These are phyloP conservation scores for Accipiter cooperii DNA, from an alignment of 2,113 vertebrate genomes.

Conservation along the genomic window DNA sequence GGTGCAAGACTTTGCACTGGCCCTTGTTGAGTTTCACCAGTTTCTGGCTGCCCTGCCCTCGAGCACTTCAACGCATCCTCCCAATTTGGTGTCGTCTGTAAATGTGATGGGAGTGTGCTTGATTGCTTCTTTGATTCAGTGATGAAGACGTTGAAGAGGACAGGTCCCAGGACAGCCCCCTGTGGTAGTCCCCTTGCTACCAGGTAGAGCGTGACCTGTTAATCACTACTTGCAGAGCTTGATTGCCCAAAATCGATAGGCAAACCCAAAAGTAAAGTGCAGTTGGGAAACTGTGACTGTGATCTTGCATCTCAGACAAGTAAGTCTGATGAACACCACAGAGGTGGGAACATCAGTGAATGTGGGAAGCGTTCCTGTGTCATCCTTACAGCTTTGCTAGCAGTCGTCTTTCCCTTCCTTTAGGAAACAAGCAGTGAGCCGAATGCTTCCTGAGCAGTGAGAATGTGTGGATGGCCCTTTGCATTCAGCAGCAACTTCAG, in stretches of 20 bases:
- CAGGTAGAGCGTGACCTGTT: neutral
- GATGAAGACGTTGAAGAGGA: neutral
- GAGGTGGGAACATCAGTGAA: neutral
- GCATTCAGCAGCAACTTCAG: neutral
- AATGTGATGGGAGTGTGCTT: fast-evolving
- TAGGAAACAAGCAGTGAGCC: neutral
- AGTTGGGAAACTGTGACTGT: neutral
- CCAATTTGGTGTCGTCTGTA: neutral
- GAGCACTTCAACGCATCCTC: neutral
- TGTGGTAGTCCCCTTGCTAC: neutral
- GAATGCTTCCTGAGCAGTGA: neutral
- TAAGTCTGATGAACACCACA: neutral
- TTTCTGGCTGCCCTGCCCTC: neutral
- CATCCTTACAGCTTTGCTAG: neutral
- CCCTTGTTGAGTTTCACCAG: neutral
- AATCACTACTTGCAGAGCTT: neutral
- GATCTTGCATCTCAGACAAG: neutral
- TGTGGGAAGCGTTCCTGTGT: neutral
- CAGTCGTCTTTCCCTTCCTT: neutral
- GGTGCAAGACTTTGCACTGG: neutral
- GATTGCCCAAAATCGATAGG: neutral
- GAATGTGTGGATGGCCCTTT: neutral
- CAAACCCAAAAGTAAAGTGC: neutral
- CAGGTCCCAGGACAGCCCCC: neutral
- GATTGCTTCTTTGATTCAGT: neutral